Base-by-base conservation (phyloP, 1,140 invertebrate species). In the Dendroctonus valens region DNA sequence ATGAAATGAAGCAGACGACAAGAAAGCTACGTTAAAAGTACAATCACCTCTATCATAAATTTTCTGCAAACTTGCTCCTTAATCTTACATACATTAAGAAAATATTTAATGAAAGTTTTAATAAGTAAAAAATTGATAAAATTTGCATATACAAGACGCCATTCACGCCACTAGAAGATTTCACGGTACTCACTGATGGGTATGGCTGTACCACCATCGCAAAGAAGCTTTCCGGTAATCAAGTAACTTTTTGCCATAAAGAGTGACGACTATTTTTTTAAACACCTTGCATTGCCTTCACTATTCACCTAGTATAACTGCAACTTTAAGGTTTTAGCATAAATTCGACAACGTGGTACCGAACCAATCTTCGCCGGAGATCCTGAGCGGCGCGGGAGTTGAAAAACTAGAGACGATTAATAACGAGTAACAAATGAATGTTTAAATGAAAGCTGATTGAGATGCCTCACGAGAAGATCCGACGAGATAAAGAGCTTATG, bases 351-450 rank as follows among this genome's bases (percentile, higher is more conserved):
- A 63, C 60, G 37, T n/a, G 11, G 57, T 37, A 46, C 12, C 12
- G 7, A 5, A 48, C 8, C 37, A 44, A 65, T 57, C 62, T 55
- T 65, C 52, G 53, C 11, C 26, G 58, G 57, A 50, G 65, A 41
- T 54, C 55, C 39, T 26, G 38, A 57, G 65, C 65, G 50, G 65
- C 12, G 65, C 65, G 65, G 65, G 65, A 54, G 65, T 59, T 57
- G 60, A 67, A 60, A 60, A 60, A 59, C 41, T 51, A 54, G 15
- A 46, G 55, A 60, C 57, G 65, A 67, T 65, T 65, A 65, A 65
- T 60, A 67, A 59, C 65, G 57, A 59, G 49, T 65, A 67, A 67
- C 52, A 60, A 67, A 67, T 67, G 65, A 67, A 67, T 59, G 65
- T 67, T 60, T 67, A 60, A 55, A 67, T 46, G 65, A 67, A 59